Percentiles rank a stretch among this genome's conserved stretches.
Evolutionary conservation across 1,140 invertebrate genomes (phyloP).

Genomic region (Meloidogyne floridensis): DNA sequence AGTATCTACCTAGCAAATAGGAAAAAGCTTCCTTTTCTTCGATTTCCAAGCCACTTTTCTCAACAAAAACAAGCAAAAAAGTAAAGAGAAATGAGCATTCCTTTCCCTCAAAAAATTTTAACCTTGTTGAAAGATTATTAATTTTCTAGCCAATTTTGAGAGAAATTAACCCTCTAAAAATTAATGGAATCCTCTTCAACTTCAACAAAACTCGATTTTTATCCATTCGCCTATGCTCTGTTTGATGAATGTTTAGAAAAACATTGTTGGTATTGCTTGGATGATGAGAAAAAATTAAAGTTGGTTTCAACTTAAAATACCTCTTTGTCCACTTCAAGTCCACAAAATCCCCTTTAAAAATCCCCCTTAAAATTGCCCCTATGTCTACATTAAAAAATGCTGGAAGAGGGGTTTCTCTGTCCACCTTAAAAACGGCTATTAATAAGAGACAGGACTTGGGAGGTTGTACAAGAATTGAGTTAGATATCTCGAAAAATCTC

Average conservation of each 20-base stretch:
- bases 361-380: background rate
- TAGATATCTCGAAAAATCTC: too few species aligned
- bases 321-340: too few species aligned
- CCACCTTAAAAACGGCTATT: too few species aligned
- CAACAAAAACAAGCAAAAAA: background rate
- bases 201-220: constrained; percentile 44
- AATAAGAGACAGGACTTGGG: too few species aligned
- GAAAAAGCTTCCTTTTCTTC: background rate
- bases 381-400: too few species aligned
- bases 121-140: background rate
- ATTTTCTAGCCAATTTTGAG: background rate
- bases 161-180: too few species aligned
- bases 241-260: constrained; percentile 46
- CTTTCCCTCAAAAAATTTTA: background rate
- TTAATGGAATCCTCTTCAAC: background rate
- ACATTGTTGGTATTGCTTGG: constrained; percentile 61
- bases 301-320: constrained; percentile 11
- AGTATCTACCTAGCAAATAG: background rate
- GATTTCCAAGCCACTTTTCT: background rate
- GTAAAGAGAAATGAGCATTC: background rate
- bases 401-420: too few species aligned
- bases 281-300: constrained; percentile 45
- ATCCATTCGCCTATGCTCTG: constrained; percentile 64
- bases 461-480: too few species aligned
- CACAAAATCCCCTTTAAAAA: background rate